Percentiles rank a stretch among this genome's conserved stretches.
Conservation (phyloP, 1,140 invertebrate genomes). For the Cylas formicarius region DNA sequence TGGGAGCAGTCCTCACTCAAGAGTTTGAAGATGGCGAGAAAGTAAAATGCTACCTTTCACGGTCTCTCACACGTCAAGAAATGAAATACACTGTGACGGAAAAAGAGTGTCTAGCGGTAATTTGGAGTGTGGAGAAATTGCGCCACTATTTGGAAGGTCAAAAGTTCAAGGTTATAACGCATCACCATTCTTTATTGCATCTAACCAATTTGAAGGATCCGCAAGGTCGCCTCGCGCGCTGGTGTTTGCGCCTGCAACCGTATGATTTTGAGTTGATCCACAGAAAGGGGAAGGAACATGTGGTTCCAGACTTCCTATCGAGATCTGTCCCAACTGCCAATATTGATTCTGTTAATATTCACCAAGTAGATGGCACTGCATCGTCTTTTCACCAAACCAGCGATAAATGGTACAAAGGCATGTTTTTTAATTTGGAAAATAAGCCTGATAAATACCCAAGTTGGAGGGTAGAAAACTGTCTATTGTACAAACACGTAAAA, state of each 20-base stretch:
- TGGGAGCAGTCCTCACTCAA: constrained; percentile 29
- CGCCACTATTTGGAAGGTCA: constrained; percentile 40
- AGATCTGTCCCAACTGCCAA: constrained; percentile 13
- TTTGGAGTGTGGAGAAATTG: constrained; percentile 43
- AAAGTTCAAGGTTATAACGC: constrained; percentile 44
- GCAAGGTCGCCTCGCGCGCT: constrained; percentile 41
- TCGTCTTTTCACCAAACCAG: background rate
- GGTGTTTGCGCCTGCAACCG: constrained; percentile 40
- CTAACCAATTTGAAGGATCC: constrained; percentile 42
- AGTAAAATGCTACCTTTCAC: constrained; percentile 15
- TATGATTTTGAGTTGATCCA: constrained; percentile 42
- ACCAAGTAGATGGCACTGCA: background rate
- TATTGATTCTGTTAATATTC: constrained; percentile 6
- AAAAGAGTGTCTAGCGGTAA: constrained; percentile 44
- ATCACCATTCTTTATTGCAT: constrained; percentile 44
- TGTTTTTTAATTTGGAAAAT: constrained; percentile 9
- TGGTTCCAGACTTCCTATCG: constrained; percentile 23
- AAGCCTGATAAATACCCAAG: constrained; percentile 17
- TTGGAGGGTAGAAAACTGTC: constrained; percentile 14
- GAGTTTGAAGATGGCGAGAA: constrained; percentile 16
- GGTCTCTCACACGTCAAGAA: constrained; percentile 35
- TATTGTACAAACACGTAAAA: constrained; percentile 16
- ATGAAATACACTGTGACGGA: constrained; percentile 44
- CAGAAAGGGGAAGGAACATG: constrained; percentile 32
- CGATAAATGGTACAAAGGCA: constrained; percentile 12